Percentiles rank a stretch among this genome's conserved stretches.
phyloP scores from a whole-genome alignment of 1,140 invertebrate species.

The Batillaria attramentaria region DNA sequence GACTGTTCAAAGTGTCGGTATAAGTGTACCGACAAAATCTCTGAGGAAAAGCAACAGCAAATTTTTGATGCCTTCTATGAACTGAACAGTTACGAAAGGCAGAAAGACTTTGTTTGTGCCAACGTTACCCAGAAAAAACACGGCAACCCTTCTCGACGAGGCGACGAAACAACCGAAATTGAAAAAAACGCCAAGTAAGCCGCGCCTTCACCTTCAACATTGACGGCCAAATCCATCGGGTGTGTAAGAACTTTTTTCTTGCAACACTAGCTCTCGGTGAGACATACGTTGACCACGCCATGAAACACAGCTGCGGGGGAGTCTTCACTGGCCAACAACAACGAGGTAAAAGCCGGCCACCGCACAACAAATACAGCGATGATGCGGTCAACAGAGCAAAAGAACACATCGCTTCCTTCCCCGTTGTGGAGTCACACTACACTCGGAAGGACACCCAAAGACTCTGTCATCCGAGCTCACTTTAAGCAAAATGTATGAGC shows the following conservation, averaged over 20 bases:
- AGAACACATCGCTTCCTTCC: slow-evolving; percentile 33
- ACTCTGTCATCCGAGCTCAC: background rate
- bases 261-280: background rate
- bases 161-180: background rate
- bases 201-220: too few relatives aligned
- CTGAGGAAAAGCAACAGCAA: background rate
- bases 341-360: background rate
- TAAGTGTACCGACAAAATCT: background rate
- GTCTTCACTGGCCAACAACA: background rate
- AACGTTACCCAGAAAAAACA: background rate
- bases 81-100: background rate
- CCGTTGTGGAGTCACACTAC: slow-evolving; percentile 34
- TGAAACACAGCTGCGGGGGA: background rate
- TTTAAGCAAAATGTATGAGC: slow-evolving; percentile 31
- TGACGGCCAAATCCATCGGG: background rate
- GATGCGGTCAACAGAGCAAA: background rate
- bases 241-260: slow-evolving; percentile 14
- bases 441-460: slow-evolving; percentile 30
- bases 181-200: too few relatives aligned
- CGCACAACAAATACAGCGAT: slow-evolving; percentile 3
- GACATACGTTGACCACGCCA: background rate
- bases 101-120: background rate
- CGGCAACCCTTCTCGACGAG: background rate
- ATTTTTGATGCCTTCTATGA: background rate
- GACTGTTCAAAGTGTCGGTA: slow-evolving; percentile 1